Base-by-base conservation (phyloP, 2,113 vertebrate genomes). In the Perognathus longimembris region DNA sequence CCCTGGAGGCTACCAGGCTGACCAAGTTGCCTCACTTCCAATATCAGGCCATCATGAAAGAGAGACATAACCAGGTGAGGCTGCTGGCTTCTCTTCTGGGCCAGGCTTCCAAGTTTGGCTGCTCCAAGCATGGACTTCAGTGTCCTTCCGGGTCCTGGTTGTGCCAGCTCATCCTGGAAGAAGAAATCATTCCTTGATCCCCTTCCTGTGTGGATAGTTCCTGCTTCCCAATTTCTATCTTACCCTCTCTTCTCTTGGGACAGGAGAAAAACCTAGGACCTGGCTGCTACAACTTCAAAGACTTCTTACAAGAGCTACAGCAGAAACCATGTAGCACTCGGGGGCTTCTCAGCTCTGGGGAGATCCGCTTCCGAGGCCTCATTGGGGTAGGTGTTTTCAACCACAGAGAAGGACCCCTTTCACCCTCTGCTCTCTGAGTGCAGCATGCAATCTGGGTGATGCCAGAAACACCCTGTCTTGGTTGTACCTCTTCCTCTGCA, bases 231-330 rank as follows among this genome's bases (percentile, higher is more conserved):
- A 7, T 64, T 73, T 73, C 91, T 10, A 32, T n/a, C 50, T 50
- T 84, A 6, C 15, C 1, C 70, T 15, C 69, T 92, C 76, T 89
- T 67, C 73, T 95, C 30, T 74, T 5, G 21, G 45, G 20, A 24
- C 90, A 98, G 98, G 96, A 96, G 76, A 90, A 96, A 24, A 97
- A 91, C 63, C 92, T 98, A 77, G 98, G 98, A 3, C 98, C 98
- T 0, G 98, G 98, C 18, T 97, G 78, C 2, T 98, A 98, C 92
- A 93, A 96, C 34, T 79, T 97, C 57, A 96, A 89, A 89, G 97
- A 97, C 95, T 98, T 98, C 83, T 91, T 98, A 66, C 92, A 98
- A 69, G 71, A 96, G 79, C 85, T 97, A 66, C 94, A 96, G 69
- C 81, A 96, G 38, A 96, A 95, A 42, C 98, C 98, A 0, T 40